phyloP scores from a whole-genome alignment of 2,113 vertebrate species.

The Gavialis gangeticus region DNA sequence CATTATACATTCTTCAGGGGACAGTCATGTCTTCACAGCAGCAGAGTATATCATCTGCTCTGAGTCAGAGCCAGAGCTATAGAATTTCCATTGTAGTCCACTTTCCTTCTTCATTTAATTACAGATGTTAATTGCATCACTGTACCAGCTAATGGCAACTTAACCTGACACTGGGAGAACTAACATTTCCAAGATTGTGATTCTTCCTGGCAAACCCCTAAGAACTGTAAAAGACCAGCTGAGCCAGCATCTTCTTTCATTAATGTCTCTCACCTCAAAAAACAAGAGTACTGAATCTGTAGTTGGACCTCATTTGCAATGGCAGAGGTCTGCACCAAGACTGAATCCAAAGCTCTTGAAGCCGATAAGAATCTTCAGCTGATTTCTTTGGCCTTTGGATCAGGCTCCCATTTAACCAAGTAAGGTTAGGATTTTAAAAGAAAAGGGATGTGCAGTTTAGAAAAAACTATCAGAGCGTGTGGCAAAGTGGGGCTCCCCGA shows the following conservation, averaged over 20 bases:
- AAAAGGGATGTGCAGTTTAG: not conserved
- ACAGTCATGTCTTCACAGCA: not conserved
- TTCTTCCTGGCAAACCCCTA: not conserved
- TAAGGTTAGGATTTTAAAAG: not conserved
- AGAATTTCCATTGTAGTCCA: not conserved
- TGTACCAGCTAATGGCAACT: constrained; percentile 12
- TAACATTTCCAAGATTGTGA: not conserved
- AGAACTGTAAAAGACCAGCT: not conserved
- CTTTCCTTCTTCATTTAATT: not conserved
- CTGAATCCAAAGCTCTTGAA: not conserved
- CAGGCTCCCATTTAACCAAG: not conserved
- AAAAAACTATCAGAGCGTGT: too few species aligned
- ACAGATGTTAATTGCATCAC: fast-evolving
- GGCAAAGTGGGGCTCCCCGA: too few species aligned
- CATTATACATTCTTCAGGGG: not conserved
- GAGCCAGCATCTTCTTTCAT: not conserved
- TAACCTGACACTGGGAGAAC: constrained; percentile 20
- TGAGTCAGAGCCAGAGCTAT: not conserved
- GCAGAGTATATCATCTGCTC: not conserved
- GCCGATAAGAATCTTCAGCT: not conserved
- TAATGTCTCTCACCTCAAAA: not conserved
- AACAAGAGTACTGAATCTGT: not conserved
- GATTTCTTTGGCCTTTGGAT: not conserved
- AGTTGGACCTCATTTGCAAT: not conserved
- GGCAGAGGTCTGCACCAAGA: fast-evolving